A percentile compares a stretch with the other conserved stretches of the same genome.
Conservation (phyloP, 2,888 invertebrate species). For the Chromoteleia sp. region DNA sequence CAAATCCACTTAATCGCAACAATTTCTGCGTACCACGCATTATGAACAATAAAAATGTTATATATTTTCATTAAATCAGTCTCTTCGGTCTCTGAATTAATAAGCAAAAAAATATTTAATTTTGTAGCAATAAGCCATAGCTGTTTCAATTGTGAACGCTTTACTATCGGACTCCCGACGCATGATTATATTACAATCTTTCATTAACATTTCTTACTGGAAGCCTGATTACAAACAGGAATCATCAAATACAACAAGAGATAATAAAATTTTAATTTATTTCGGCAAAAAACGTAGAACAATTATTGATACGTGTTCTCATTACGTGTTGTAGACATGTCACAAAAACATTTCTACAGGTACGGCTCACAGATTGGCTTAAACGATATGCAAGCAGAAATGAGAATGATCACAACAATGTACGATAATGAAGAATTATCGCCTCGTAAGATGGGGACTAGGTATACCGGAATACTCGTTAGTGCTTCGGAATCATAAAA, state of each 20-base stretch:
- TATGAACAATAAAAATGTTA: conserved; percentile 57
- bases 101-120: conserved; percentile 39
- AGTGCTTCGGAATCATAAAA: conserved; percentile 82
- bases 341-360: conserved; percentile 62
- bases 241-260: conserved; percentile 61
- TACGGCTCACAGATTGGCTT: conserved; percentile 46
- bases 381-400: conserved; percentile 65
- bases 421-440: conserved; percentile 85
- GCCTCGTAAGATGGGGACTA: conserved; percentile 74
- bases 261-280: conserved; percentile 68
- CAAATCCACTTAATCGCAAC: conserved; percentile 16
- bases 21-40: conserved; percentile 15
- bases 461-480: conserved; percentile 79
- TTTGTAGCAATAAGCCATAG: conserved; percentile 33
- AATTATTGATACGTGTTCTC: conserved; percentile 68
- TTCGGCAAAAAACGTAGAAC: conserved; percentile 61
- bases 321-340: conserved; percentile 58
- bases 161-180: conserved; percentile 12
- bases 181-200: conserved; percentile 63
- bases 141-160: conserved; percentile 46
- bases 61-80: conserved; percentile 59
- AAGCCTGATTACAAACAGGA: conserved; percentile 60
- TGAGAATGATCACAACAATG: conserved; percentile 81
- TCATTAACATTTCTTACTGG: conserved; percentile 60
- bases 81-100: conserved; percentile 1